Evolutionary conservation across 2,888 invertebrate species (phyloP).

Genomic region (Tachina grossa): DNA sequence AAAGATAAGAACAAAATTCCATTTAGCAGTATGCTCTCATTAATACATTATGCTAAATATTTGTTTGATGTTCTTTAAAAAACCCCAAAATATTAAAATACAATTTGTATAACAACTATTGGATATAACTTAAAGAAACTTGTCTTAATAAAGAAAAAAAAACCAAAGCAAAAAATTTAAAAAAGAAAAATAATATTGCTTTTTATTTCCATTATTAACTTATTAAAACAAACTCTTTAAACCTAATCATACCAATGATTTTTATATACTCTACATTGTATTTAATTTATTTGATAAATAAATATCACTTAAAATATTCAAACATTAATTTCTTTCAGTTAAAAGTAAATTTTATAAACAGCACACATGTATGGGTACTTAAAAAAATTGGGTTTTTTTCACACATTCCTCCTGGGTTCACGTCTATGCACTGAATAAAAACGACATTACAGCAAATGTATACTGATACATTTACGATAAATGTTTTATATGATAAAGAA

Average conservation of each 20-base stretch:
- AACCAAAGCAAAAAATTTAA: conserved; percentile 55
- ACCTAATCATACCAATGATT: not conserved
- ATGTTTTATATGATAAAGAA: no score
- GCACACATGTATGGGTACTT: no score
- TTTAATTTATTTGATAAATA: not conserved
- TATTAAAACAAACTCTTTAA: no score
- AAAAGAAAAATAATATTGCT: not conserved
- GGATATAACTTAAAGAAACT: conserved; percentile 27
- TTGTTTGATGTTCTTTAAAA: conserved; percentile 41
- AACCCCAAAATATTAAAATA: conserved; percentile 25
- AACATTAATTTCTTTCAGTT: no score
- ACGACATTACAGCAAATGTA: no score
- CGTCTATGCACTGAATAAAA: no score
- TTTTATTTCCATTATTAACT: conserved; percentile 14
- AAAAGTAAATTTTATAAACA: no score
- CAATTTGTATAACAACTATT: conserved; percentile 36
- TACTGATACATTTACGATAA: no score
- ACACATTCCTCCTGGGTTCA: no score
- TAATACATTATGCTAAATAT: conserved; percentile 4
- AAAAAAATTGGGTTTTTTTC: no score
- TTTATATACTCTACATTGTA: not conserved
- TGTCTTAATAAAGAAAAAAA: conserved; percentile 53
- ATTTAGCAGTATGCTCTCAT: conserved; percentile 7
- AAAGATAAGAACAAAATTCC: not conserved
- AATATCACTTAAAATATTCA: no score